Evolutionary conservation across 2,797 vertebrate genomes (phyloP).

Genomic region (Anomalospiza imberbis): DNA sequence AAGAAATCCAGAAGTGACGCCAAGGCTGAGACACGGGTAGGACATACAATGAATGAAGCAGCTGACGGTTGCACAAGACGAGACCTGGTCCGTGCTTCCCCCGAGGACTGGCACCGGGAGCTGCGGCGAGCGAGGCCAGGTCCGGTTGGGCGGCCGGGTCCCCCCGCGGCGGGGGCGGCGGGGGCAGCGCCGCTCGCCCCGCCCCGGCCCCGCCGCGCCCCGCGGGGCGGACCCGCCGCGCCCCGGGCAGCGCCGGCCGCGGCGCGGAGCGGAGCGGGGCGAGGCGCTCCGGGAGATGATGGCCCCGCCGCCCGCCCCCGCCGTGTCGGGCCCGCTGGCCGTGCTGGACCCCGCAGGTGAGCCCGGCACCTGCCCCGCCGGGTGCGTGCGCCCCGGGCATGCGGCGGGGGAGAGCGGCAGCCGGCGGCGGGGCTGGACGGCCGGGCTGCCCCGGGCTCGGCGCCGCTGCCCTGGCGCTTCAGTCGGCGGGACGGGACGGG

Average conservation of each 20-base stretch:
- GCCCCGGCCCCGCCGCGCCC: not conserved
- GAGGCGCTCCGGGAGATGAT: not conserved
- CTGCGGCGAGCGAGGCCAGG: not conserved
- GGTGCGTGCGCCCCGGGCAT: not conserved
- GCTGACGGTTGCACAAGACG: rapidly evolving
- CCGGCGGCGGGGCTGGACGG: not conserved
- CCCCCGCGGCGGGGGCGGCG: not conserved
- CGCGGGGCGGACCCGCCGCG: not conserved
- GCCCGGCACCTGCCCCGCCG: not conserved
- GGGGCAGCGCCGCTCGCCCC: not conserved
- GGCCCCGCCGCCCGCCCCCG: not conserved
- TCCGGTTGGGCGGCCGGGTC: not conserved
- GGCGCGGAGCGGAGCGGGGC: not conserved
- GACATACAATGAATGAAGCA: rapidly evolving
- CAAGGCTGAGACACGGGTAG: not conserved
- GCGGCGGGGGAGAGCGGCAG: not conserved
- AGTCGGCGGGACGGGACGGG: not conserved
- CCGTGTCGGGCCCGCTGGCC: slow-evolving; percentile 33
- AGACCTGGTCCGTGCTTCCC: rapidly evolving
- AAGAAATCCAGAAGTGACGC: not conserved
- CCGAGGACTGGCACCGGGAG: not conserved
- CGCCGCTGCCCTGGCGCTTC: not conserved
- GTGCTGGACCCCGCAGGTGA: slow-evolving; percentile 55
- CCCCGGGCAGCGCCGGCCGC: not conserved
- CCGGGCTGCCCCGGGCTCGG: not conserved